These are phyloP conservation scores for Azorinus chamasolen DNA, from an alignment of 2,888 invertebrate species.

Conservation along the genomic window DNA sequence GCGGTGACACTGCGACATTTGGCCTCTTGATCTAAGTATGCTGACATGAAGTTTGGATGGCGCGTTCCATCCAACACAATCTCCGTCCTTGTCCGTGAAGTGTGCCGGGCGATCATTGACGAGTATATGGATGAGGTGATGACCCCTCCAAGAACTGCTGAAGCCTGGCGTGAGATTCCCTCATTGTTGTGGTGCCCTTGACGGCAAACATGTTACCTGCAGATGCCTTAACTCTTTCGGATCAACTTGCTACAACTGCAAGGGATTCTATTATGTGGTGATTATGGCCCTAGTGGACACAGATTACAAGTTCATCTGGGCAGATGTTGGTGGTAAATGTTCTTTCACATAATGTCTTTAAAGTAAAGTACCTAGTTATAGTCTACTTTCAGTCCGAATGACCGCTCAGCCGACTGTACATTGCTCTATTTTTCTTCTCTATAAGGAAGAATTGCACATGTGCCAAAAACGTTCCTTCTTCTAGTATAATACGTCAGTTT, in stretches of 20 bases:
- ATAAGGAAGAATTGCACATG: too few species aligned
- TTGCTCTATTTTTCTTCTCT: too few species aligned
- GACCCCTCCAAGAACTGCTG: conserved; percentile 30
- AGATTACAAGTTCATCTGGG: too few species aligned
- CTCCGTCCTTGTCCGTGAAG: conserved; percentile 47
- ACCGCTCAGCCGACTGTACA: too few species aligned
- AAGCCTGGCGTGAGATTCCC: conserved; percentile 20
- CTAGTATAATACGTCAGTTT: too few species aligned
- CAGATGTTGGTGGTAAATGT: conserved; percentile 13
- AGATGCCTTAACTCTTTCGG: conserved; percentile 15
- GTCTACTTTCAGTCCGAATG: too few species aligned
- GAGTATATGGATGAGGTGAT: conserved; percentile 54
- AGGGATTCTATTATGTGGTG: too few species aligned
- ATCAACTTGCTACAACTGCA: too few species aligned
- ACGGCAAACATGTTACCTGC: conserved; percentile 19
- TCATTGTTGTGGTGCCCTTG: conserved; percentile 9
- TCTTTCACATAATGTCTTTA: conserved; percentile 24
- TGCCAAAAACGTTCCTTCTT: too few species aligned
- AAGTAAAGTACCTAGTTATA: too few species aligned
- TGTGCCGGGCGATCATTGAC: conserved; percentile 47
- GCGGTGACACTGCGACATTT: conserved; percentile 55
- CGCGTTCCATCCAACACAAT: conserved; percentile 59
- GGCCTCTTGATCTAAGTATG: conserved; percentile 30
- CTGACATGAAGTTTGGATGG: conserved; percentile 33
- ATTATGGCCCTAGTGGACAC: too few species aligned